Evolutionary conservation across 2,888 invertebrate genomes (phyloP).

Genomic region (Eupithecia tripunctaria): DNA sequence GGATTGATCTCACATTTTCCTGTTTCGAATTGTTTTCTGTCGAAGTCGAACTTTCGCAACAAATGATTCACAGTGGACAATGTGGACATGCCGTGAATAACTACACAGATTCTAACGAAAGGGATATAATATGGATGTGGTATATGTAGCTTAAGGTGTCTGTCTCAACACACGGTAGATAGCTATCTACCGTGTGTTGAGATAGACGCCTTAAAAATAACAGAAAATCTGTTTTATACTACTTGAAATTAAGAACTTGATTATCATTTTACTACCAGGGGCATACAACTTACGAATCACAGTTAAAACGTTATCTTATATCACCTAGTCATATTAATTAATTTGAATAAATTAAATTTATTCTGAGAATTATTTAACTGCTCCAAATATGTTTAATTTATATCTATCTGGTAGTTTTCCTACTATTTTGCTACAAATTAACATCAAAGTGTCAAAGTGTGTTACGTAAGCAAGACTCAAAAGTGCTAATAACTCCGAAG

Average conservation of each 20-base stretch:
- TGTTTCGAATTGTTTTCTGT: constrained; percentile 49
- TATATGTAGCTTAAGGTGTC: too few species aligned
- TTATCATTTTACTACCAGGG: not conserved
- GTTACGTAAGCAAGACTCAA: not conserved
- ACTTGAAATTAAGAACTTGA: not conserved
- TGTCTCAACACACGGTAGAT: too few species aligned
- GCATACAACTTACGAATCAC: not conserved
- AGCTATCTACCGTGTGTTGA: too few species aligned
- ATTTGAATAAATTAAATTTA: not conserved
- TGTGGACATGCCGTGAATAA: constrained; percentile 36
- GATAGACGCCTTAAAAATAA: too few species aligned
- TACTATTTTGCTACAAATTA: constrained; percentile 12
- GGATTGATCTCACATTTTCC: constrained; percentile 66
- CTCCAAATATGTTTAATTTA: not conserved
- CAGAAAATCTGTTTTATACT: not conserved
- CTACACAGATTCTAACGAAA: constrained; percentile 17
- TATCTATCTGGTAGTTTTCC: constrained; percentile 5
- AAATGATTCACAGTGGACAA: constrained; percentile 59
- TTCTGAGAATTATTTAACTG: not conserved
- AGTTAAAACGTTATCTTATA: not conserved
- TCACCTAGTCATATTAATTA: not conserved
- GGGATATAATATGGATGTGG: not conserved
- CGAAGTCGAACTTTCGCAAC: constrained; percentile 64
- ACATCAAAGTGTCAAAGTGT: constrained; percentile 11
- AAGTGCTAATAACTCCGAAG: constrained; percentile 8